Evolutionary conservation across 2,888 invertebrate species (phyloP), one percentile per base, ranked within the genome.

Genomic region (Rhagonycha fulva): DNA sequence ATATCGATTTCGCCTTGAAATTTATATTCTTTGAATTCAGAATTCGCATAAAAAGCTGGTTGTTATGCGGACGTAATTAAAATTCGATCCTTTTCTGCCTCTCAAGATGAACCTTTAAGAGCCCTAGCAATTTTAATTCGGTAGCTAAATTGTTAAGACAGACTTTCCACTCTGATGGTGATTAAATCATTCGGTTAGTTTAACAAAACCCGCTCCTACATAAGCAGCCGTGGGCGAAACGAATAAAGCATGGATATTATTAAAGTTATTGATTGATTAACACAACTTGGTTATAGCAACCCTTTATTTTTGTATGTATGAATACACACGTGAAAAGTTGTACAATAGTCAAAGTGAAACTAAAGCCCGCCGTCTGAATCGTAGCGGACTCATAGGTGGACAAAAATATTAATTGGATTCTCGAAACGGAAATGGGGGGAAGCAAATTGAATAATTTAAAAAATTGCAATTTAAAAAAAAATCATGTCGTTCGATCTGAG

Each of bases 101-200:
- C 47, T 70, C 74, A 60, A 69, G 74, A 69, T 60, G 74, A 66
- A 26, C 66, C 70, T 70, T 73, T 69, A 60, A 61, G 75, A 70
- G 69, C 76, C 68, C 68, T 75, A 63, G 75, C 69, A 82, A 83
- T 85, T 84, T 87, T 87, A 88, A 87, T 88, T 86, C 87, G 84
- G 87, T 85, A 87, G 87, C 87, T 84, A 85, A 87, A 86, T 87
- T 86, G 87, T 87, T 87, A 86, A 87, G 87, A 87, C 86, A 86
- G 87, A 82, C 83, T 87, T 88, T 87, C 86, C 87, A 87, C 87
- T 85, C 85, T 84, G 86, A 81, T 84, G 87, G 82, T 87, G 87
- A 88, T 88, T 85, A 86, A 85, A 88, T 88, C 88, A 88, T 87
- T 83, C 87, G 88, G 88, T 88, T 88, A 88, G 88, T 88, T 88